phyloP scores from a whole-genome alignment of 1,140 invertebrate genomes.

The Galleria mellonella region DNA sequence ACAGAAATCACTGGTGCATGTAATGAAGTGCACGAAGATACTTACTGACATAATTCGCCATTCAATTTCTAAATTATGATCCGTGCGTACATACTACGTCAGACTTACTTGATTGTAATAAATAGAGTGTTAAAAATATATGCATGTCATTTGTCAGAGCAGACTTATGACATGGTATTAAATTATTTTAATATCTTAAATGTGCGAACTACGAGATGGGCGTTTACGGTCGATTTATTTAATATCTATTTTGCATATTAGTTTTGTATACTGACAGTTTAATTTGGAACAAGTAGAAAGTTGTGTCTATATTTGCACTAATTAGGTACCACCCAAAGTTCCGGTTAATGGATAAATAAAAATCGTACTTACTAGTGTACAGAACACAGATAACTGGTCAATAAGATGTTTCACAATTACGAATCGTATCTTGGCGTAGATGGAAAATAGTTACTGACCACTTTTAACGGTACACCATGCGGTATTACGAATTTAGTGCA shows the following conservation, averaged over 20 bases:
- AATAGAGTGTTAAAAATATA: constrained; percentile 16
- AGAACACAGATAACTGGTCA: too few species aligned
- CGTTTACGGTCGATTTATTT: constrained; percentile 13
- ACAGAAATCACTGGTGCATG: too few species aligned
- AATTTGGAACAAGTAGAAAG: constrained; percentile 29
- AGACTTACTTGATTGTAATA: constrained; percentile 15
- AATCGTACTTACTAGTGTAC: background rate
- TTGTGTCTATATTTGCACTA: constrained; percentile 27
- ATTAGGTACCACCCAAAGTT: background rate
- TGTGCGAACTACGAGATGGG: constrained; percentile 3
- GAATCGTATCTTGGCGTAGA: too few species aligned
- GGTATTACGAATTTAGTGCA: too few species aligned
- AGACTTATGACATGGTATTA: too few species aligned
- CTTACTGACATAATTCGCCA: too few species aligned
- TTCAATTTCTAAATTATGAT: too few species aligned
- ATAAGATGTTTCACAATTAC: too few species aligned
- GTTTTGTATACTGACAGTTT: constrained; percentile 11
- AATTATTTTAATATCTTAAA: background rate
- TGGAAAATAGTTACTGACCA: too few species aligned
- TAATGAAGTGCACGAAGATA: too few species aligned
- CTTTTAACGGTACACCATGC: too few species aligned
- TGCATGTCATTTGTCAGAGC: background rate
- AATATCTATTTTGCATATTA: constrained; percentile 8
- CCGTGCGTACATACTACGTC: too few species aligned
- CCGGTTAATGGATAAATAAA: constrained; percentile 5